Base-by-base conservation (phyloP, 1,140 invertebrate genomes). In the Uloborus diversus region DNA sequence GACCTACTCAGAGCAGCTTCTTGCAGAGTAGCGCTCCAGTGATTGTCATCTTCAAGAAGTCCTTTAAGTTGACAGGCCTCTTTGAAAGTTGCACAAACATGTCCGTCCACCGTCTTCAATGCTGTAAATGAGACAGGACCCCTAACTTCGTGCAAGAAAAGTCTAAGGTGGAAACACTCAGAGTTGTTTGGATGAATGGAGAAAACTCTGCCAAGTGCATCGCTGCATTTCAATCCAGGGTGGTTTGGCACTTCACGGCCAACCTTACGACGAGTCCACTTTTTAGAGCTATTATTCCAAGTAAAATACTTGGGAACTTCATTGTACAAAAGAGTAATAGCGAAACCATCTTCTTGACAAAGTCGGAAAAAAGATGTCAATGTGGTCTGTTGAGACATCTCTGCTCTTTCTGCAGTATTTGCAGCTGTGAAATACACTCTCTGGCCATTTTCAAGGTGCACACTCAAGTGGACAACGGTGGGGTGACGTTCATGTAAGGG, bases 141-240 rank as follows among this genome's bases (percentile, higher is more conserved):
- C 37, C 66, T 73, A 20, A 85, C 82, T 79, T 85, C 82, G 28
- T 80, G 59, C 32, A 86, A 79, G n/a, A 86, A 82, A 35, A 86
- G 28, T 27, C 84, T 73, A 7, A 84, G 42, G 82, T 56, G 84
- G 69, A 82, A 84, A 69, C 84, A 85, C 78, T 86, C 83, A 37
- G 57, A 5, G 51, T 85, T 84, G 20, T 84, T 85, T 42, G 86
- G 85, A 83, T 85, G 83, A 33, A 88, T 76, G 9, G 83, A 83
- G 81, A 87, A 87, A n/a, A 88, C 25, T 64, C 84, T 51, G 13
- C 85, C 84, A 33, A 86, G 59, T 42, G 81, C 57, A 61, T 82
- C 69, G 25, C 59, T 64, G 27, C 64, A 57, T 84, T 80, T 82
- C 71, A 82, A 53, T 81, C 81, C 79, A 27, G 71, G 80, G 57